phyloP scores from a whole-genome alignment of 2,888 invertebrate species.

The Orthosia incerta region DNA sequence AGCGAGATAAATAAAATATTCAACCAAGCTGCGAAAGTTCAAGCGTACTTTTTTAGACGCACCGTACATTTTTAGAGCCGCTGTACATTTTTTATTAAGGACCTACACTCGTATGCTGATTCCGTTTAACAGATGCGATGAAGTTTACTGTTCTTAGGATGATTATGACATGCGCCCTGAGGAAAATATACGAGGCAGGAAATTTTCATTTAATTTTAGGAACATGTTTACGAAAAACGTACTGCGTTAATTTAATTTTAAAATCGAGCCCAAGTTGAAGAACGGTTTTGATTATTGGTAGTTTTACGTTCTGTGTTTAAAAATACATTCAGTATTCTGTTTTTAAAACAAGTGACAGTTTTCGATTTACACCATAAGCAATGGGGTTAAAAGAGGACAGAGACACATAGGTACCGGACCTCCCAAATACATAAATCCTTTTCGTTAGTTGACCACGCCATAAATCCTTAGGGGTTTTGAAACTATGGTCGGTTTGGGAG shows the following conservation, averaged over 20 bases:
- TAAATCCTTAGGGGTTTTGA: conserved; percentile 42
- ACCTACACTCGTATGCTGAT: conserved; percentile 32
- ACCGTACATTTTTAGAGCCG: conserved; percentile 41
- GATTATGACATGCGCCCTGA: neutral
- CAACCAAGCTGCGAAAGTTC: conserved; percentile 39
- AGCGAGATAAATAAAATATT: conserved; percentile 61
- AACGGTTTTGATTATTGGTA: neutral
- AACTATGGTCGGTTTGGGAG: conserved; percentile 22
- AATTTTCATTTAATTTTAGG: neutral
- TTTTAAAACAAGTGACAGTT: neutral
- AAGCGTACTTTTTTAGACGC: conserved; percentile 38
- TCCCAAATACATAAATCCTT: conserved; percentile 52
- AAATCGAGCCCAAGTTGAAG: neutral
- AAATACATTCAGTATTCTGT: too few relatives aligned
- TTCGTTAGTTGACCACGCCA: conserved; percentile 30
- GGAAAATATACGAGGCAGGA: conserved; percentile 5
- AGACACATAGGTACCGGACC: neutral
- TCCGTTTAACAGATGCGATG: conserved; percentile 19
- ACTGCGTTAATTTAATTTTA: neutral
- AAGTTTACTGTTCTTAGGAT: conserved; percentile 23
- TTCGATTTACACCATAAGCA: conserved; percentile 2
- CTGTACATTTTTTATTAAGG: conserved; percentile 47
- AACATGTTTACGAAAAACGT: neutral
- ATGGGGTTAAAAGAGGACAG: conserved; percentile 10
- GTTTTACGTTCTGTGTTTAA: neutral